Evolutionary conservation across 2,113 vertebrate genomes (phyloP).

Genomic region (Otocyon megalotis): DNA sequence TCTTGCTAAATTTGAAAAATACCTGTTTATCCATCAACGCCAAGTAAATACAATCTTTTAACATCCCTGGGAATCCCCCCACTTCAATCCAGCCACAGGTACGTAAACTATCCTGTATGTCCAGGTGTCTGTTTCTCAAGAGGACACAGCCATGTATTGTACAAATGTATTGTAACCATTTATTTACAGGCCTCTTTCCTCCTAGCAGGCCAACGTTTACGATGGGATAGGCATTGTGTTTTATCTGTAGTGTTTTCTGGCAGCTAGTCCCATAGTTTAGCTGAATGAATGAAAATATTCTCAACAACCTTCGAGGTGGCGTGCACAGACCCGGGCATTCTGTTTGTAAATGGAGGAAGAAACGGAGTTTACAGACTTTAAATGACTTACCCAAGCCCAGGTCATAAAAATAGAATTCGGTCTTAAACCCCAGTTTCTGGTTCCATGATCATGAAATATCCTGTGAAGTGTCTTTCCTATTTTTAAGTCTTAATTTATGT

Average conservation of each 20-base stretch:
- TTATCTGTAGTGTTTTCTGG: neutral
- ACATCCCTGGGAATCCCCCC: neutral
- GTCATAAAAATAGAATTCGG: neutral
- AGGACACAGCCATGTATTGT: rapidly evolving
- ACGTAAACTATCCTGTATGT: neutral
- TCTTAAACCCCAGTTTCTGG: neutral
- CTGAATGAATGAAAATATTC: neutral
- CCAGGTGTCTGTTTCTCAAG: neutral
- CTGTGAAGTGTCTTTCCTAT: neutral
- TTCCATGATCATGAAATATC: neutral
- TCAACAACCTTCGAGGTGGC: neutral
- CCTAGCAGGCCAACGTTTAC: neutral
- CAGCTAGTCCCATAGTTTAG: neutral
- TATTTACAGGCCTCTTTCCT: neutral
- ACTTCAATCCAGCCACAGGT: neutral
- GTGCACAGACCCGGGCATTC: neutral
- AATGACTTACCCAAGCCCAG: neutral
- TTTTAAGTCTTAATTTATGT: neutral
- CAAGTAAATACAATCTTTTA: neutral
- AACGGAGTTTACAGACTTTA: neutral
- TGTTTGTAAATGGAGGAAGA: neutral
- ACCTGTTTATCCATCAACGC: neutral
- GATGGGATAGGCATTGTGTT: neutral
- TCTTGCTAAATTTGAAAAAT: neutral
- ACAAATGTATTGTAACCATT: rapidly evolving